These are phyloP conservation scores for Harpagus bidentatus DNA, from an alignment of 2,113 vertebrate genomes.

Conservation along the genomic window DNA sequence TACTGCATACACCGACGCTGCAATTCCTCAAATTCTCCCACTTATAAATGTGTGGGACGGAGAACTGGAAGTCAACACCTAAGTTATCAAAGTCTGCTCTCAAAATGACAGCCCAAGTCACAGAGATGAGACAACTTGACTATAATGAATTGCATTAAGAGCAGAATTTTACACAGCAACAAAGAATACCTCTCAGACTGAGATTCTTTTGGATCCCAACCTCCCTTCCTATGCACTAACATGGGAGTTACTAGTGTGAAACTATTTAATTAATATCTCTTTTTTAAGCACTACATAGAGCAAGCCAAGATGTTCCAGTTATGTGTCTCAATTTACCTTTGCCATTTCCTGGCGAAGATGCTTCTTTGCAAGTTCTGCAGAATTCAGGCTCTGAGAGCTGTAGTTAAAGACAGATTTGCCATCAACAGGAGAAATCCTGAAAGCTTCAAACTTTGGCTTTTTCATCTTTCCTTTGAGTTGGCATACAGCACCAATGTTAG, in stretches of 20 bases:
- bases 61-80: neutral
- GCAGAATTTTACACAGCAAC: neutral
- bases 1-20: neutral
- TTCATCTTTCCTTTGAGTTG: constrained; percentile 10
- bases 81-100: too few species aligned
- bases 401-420: constrained; percentile 69
- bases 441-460: neutral
- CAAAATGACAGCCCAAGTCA: neutral
- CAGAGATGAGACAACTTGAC: neutral
- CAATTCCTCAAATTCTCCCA: neutral
- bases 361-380: constrained; percentile 61
- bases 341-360: constrained; percentile 66
- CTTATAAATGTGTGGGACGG: neutral
- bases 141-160: neutral
- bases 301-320: neutral
- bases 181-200: neutral
- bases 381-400: constrained; percentile 78
- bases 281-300: neutral
- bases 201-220: neutral
- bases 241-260: neutral
- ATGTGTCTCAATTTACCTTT: constrained; percentile 60
- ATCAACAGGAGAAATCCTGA: constrained; percentile 18
- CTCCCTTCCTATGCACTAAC: neutral
- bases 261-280: neutral
- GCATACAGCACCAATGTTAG: constrained; percentile 59